phyloP scores from a whole-genome alignment of 64 coral and sea anemone species.

The Stylophora pistillata region DNA sequence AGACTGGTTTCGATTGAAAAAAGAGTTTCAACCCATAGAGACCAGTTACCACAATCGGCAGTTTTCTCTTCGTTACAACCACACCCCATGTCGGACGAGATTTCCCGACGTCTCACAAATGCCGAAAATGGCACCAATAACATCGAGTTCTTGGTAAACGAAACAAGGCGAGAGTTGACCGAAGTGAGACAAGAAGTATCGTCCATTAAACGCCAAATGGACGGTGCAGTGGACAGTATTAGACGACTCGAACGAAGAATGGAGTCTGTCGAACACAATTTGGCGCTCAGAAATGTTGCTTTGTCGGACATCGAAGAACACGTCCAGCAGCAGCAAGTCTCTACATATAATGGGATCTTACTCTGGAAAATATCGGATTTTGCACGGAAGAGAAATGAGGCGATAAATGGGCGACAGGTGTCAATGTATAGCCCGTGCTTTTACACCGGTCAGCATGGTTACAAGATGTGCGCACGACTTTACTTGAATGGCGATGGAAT shows the following conservation, averaged over 20 bases:
- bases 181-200: conserved; percentile 18
- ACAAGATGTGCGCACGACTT: conserved; percentile 68
- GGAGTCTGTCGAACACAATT: conserved; percentile 28
- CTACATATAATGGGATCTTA: conserved; percentile 37
- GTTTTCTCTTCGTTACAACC: not conserved
- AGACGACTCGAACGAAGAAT: conserved; percentile 27
- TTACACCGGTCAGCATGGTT: conserved; percentile 59
- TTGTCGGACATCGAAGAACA: conserved; percentile 40
- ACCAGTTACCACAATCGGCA: not conserved
- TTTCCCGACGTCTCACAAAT: conserved; percentile 26
- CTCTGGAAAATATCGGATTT: conserved; percentile 57
- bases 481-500: conserved; percentile 64
- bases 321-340: not conserved
- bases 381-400: conserved; percentile 38
- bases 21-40: not conserved
- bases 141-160: conserved; percentile 17
- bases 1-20: conserved; percentile 14
- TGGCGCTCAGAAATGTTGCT: conserved; percentile 44
- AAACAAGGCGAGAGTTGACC: not conserved
- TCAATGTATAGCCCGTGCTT: conserved; percentile 66
- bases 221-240: conserved; percentile 1
- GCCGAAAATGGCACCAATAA: conserved; percentile 10
- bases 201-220: conserved; percentile 12
- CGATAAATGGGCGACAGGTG: conserved; percentile 16
- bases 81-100: not conserved